Evolutionary conservation across 1,140 invertebrate genomes (phyloP).

Genomic region (Acromyrmex echinatior): DNA sequence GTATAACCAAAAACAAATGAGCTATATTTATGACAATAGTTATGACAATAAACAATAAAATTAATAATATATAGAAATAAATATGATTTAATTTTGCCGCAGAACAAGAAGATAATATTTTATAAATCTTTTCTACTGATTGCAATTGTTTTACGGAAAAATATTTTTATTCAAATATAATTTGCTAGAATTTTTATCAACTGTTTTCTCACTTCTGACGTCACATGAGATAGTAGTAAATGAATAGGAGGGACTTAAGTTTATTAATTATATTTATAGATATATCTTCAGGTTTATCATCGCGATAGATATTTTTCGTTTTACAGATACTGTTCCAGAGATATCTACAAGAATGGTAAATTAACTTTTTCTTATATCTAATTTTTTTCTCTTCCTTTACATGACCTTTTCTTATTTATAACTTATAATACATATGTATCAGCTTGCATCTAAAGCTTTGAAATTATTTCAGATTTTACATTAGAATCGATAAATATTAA

Average conservation of each 20-base stretch:
- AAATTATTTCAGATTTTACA: not conserved
- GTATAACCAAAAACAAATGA: no score
- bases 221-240: no score
- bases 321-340: not conserved
- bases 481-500: not conserved
- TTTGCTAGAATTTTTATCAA: no score
- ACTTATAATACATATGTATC: not conserved
- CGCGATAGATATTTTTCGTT: constrained; percentile 2
- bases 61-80: no score
- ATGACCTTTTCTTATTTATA: not conserved
- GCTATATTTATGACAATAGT: no score
- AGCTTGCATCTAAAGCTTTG: not conserved
- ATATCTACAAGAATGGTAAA: not conserved
- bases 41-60: no score
- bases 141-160: no score
- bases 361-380: not conserved
- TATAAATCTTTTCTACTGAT: no score
- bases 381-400: not conserved
- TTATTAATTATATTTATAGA: not conserved
- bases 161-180: no score
- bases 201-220: no score
- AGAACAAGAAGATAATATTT: no score
- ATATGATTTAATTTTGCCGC: no score
- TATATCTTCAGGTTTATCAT: constrained; percentile 1
- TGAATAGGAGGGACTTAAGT: not conserved